Evolutionary conservation across 2,113 vertebrate genomes (phyloP), one percentile per base, ranked within the genome.

Genomic region (Tenrec ecaudatus): DNA sequence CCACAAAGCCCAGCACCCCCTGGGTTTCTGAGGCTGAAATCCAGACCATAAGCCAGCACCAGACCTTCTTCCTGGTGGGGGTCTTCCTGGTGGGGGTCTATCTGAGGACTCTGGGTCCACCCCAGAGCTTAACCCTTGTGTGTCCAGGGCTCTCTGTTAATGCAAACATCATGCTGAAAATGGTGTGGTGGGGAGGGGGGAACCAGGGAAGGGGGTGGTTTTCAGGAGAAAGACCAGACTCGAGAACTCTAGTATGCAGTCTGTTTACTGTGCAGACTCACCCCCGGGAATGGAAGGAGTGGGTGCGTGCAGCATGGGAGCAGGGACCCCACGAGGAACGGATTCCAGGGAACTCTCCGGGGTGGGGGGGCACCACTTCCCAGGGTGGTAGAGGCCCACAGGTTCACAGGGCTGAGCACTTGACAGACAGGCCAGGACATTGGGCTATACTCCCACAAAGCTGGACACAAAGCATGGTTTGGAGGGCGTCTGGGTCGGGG

Each of bases 311-410:
- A 31, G 31, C 31, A 40, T 1, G 0, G 57, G 69, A 66, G 4
- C 6, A 2, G 47, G 23, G 27, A 0, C 15, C 23, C 17, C 17
- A 12, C 0, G 57, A 62, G 73, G 4, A 5, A 2, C 47, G 23
- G 27, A 0, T 15, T 23, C 17, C 17, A 4, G 38, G 47, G 47
- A 53, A 53, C 47, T 14, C 12, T 53, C 47, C 12, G 47, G 47
- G 47, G 47, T 53, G 47, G 47, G 47, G 6, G 47, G 47, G 22
- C 22, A 2, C 19, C 60, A 0, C 17, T 69, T 33, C 33, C 58
- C 4, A 64, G 73, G 81, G 2, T 31, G 29, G 1, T 17, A n/a
- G 90, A 82, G 92, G 31, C 12, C 25, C 68, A 11, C 11, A 77
- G 57, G 12, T 2, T 6, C 33, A 25, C 75, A 12, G 8, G 47